Percentiles rank a stretch among this genome's conserved stretches.
Conservation (phyloP, 2,113 vertebrate species). For the Macquaria ambigua region DNA sequence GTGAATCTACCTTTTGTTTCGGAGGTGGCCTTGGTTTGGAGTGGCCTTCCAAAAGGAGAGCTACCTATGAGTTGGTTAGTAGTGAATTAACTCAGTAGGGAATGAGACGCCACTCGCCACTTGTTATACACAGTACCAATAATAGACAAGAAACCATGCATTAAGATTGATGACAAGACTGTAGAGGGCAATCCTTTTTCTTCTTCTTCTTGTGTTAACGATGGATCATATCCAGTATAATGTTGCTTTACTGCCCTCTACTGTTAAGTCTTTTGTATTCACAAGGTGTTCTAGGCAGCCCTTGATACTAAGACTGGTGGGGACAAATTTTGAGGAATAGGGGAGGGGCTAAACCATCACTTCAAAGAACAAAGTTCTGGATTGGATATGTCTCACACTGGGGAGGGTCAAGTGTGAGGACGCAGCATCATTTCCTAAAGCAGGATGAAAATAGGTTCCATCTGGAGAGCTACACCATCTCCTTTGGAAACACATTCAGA, state of each 20-base stretch:
- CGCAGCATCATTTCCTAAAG: conserved; percentile 4
- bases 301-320: not conserved
- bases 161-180: not conserved
- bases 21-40: not conserved
- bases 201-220: not conserved
- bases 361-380: not conserved
- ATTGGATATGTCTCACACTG: not conserved
- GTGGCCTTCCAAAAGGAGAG: not conserved
- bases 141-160: not conserved
- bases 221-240: not conserved
- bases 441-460: conserved; percentile 39
- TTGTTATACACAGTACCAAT: not conserved
- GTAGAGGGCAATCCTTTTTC: not conserved
- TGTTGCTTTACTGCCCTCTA: conserved; percentile 21
- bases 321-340: not conserved
- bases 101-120: not conserved
- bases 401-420: conserved; percentile 9
- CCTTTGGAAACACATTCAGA: conserved; percentile 50
- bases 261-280: conserved; percentile 1
- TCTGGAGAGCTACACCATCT: conserved; percentile 41
- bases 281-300: not conserved
- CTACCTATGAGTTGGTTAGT: not conserved
- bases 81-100: not conserved
- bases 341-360: not conserved
- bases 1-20: not conserved